Percentiles rank a stretch among this genome's conserved stretches.
Conservation (phyloP, 2,113 vertebrate species). For the Odocoileus hemionus region DNA sequence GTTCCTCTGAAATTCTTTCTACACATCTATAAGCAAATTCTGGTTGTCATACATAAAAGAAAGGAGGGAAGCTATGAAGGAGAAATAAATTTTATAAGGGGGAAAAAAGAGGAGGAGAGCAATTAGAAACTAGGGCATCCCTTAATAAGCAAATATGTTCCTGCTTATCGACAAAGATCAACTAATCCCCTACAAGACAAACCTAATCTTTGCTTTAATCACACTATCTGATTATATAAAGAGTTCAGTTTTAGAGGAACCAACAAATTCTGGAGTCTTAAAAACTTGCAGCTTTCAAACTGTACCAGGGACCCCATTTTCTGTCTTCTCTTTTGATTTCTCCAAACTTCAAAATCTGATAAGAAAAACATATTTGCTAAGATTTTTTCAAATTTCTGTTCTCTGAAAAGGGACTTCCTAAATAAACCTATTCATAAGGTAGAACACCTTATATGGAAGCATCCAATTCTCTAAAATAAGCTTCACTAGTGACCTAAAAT, state of each 20-base stretch:
- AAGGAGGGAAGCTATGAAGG: not conserved
- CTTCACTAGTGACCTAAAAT: not conserved
- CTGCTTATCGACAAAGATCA: slow-evolving; percentile 23
- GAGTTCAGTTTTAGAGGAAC: slow-evolving; percentile 4
- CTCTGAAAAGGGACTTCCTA: not conserved
- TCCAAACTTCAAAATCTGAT: slow-evolving; percentile 19
- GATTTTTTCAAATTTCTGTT: not conserved
- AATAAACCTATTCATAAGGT: not conserved
- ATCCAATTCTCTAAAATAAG: slow-evolving; percentile 20
- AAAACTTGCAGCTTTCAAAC: not conserved
- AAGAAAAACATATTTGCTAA: slow-evolving; percentile 37
- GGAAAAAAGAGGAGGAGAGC: not conserved
- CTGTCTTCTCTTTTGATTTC: slow-evolving; percentile 6
- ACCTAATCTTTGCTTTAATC: not conserved
- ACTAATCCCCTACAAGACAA: not conserved
- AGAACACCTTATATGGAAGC: not conserved
- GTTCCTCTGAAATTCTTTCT: slow-evolving; percentile 21
- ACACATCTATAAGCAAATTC: not conserved
- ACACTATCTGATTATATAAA: not conserved
- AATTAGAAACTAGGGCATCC: not conserved
- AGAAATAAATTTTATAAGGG: not conserved
- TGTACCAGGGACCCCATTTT: not conserved
- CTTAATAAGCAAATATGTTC: slow-evolving; percentile 22
- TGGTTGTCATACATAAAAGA: slow-evolving; percentile 22
- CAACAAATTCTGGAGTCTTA: not conserved